phyloP scores from a whole-genome alignment of 2,113 vertebrate species.

The Eira barbara region DNA sequence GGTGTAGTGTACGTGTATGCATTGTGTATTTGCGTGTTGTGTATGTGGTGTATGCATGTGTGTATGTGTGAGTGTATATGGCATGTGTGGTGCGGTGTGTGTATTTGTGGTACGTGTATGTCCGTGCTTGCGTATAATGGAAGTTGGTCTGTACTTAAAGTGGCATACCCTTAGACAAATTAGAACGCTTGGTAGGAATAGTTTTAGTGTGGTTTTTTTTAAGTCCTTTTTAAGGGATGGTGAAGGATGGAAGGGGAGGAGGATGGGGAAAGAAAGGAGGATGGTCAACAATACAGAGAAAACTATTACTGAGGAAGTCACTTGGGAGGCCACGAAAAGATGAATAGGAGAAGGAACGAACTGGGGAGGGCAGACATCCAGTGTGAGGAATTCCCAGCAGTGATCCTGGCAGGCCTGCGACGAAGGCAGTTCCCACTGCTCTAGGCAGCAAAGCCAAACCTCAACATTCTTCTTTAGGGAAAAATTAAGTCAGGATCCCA shows the following conservation, averaged over 20 bases:
- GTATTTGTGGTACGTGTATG: not conserved
- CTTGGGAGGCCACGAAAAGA: not conserved
- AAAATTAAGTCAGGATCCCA: not conserved
- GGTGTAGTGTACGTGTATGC: too few species aligned
- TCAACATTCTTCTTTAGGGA: not conserved
- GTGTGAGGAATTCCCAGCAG: rapidly evolving
- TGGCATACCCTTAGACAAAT: not conserved
- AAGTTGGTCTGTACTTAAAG: not conserved
- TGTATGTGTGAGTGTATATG: not conserved
- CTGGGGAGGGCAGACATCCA: rapidly evolving
- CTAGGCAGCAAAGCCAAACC: not conserved
- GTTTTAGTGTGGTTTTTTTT: not conserved
- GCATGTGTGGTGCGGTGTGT: not conserved
- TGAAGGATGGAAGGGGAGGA: not conserved
- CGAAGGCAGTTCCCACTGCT: not conserved
- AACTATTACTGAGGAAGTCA: not conserved
- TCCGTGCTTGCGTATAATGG: not conserved
- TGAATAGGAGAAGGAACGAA: rapidly evolving
- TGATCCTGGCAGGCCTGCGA: rapidly evolving
- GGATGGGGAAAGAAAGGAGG: not conserved
- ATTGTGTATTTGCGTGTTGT: not conserved
- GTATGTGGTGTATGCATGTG: not conserved
- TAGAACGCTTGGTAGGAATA: not conserved
- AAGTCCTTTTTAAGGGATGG: not conserved
- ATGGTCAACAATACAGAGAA: not conserved